Evolutionary conservation across 2,797 vertebrate species (phyloP).

Genomic region (Alauda arvensis): DNA sequence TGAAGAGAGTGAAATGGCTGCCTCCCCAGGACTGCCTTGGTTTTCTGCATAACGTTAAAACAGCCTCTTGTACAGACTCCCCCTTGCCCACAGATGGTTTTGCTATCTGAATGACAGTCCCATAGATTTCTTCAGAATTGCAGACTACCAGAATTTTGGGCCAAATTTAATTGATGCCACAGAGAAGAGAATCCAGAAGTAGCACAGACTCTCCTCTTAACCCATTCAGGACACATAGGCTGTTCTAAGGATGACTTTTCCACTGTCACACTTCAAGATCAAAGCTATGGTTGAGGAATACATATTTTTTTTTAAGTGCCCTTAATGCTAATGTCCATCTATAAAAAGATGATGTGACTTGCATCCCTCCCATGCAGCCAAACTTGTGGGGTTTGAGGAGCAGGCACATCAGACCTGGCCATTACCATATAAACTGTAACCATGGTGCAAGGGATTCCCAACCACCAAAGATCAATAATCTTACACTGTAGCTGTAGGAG

Average conservation of each 20-base stretch:
- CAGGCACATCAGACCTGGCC: not conserved
- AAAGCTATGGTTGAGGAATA: not conserved
- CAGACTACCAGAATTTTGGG: not conserved
- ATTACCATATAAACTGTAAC: not conserved
- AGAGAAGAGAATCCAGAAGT: not conserved
- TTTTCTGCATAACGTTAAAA: not conserved
- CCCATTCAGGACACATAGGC: not conserved
- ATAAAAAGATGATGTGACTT: not conserved
- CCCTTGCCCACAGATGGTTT: not conserved
- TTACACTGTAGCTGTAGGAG: not conserved
- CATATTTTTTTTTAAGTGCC: accelerated
- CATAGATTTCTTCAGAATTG: not conserved
- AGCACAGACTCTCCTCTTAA: not conserved
- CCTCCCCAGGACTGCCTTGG: not conserved
- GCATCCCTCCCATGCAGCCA: not conserved
- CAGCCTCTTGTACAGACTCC: not conserved
- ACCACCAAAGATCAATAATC: not conserved
- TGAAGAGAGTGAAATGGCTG: not conserved
- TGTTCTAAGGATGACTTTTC: not conserved
- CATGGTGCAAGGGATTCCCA: not conserved
- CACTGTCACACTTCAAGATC: not conserved
- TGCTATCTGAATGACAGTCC: not conserved
- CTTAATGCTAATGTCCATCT: not conserved
- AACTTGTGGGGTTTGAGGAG: not conserved
- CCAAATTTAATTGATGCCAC: not conserved